Base-by-base conservation (phyloP, 2,888 invertebrate genomes). In the Camponotus fellah region DNA sequence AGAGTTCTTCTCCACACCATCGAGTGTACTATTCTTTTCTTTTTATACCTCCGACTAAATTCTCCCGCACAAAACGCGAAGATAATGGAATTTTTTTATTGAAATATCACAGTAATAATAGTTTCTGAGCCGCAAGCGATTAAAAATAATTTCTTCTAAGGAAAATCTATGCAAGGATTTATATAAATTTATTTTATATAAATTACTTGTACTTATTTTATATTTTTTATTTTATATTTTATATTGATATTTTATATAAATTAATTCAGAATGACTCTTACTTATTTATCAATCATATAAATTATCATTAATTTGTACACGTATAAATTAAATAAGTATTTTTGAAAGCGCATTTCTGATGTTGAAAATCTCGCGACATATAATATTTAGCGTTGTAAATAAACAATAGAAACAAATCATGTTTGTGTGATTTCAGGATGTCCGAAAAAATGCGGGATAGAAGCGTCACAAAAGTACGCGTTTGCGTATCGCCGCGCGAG, bases 381-480 rank as follows among this genome's bases (percentile, higher is more conserved):
- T 53, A 53, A n/a, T 53, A n/a, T n/a, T 53, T n/a, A 53, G 3
- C 53, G 53, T 53, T 53, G 8, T n/a, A 53, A 53, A 53, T n/a
- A 53, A 53, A 17, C 5, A 49, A n/a, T 32, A 40, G 1, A 17
- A 37, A 14, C 58, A 40, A 64, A 75, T 60, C 32, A 60, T 17
- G 37, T 46, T 46, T 6, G 17, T 37, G 17, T 60, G 14, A 62
- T 65, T 76, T 76, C 37, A 46, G 37, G 43, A 21, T 17, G 17
- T 43, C 6, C 14, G 21, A 75, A 75, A 34, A 14, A 21, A 64
- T n/a, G 46, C 65, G 69, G 53, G 76, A 76, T 62, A 69, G 43
- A 76, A 60, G 53, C 10, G 53, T 53, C n/a, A 21, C 53, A 62
- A 62, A 82, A 82, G 74, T 74, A 81, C 85, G 87, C 74, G 87